Conservation (phyloP, 2,888 invertebrate genomes). For the Frankliniella fusca region DNA sequence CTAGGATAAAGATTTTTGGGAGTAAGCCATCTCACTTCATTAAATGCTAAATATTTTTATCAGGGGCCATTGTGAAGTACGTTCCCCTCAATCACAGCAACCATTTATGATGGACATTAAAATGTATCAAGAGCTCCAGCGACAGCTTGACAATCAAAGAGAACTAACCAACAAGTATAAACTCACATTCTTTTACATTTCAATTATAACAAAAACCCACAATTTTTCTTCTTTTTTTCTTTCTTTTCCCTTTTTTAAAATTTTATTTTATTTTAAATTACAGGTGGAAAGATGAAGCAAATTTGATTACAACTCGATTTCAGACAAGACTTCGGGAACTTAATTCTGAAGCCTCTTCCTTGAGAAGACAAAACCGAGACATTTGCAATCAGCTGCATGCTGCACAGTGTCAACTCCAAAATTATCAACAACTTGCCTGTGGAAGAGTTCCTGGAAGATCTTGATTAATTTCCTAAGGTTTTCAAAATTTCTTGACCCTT, state of each 20-base stretch:
- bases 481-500: background rate
- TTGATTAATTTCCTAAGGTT: background rate
- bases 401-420: background rate
- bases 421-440: background rate
- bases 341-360: conserved; percentile 16
- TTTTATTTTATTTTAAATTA: background rate
- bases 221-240: too few relatives aligned
- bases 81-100: too few relatives aligned
- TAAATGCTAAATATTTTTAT: background rate
- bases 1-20: background rate
- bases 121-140: background rate
- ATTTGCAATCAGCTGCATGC: conserved; percentile 12
- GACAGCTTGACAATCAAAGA: background rate
- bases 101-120: background rate
- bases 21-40: background rate
- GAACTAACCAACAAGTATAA: background rate
- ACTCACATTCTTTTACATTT: background rate
- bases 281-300: conserved; percentile 33
- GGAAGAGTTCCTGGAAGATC: too few relatives aligned
- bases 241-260: background rate
- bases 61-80: too few relatives aligned
- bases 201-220: too few relatives aligned
- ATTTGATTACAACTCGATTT: conserved; percentile 31
- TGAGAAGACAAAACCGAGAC: conserved; percentile 30
- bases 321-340: conserved; percentile 32